Evolutionary conservation across 2,797 vertebrate genomes (phyloP).

Genomic region (Limosa lapponica): DNA sequence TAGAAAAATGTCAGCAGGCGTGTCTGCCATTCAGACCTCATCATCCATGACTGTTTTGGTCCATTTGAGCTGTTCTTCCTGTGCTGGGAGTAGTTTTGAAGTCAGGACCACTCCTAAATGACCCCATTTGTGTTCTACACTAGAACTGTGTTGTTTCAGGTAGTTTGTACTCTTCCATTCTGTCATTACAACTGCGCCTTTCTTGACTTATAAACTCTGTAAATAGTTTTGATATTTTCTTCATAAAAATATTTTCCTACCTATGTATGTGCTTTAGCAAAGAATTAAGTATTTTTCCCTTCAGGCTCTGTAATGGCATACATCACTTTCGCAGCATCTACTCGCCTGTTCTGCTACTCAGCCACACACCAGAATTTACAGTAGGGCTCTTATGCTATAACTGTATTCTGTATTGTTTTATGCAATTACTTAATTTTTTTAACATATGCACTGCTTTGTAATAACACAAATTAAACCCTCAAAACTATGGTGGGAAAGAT

Average conservation of each 20-base stretch:
- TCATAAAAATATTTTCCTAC: neutral
- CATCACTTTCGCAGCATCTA: neutral
- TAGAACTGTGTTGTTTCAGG: neutral
- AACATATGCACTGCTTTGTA: neutral
- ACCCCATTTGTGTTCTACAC: neutral
- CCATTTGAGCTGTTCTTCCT: neutral
- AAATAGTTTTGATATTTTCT: neutral
- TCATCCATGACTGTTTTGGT: neutral
- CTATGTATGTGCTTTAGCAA: neutral
- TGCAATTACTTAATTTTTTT: neutral
- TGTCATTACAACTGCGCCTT: neutral
- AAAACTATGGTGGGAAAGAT: neutral
- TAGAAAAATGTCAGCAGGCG: slow-evolving; percentile 25
- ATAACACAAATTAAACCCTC: neutral
- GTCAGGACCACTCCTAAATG: neutral
- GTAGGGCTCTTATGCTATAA: neutral
- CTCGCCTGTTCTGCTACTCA: neutral
- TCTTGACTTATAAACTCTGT: neutral
- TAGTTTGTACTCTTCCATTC: neutral
- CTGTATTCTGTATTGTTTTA: neutral
- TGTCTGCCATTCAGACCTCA: slow-evolving; percentile 21
- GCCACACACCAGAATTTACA: neutral
- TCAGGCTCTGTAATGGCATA: neutral
- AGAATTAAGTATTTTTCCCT: neutral
- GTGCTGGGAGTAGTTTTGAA: neutral